Base-by-base conservation (phyloP, 2,113 vertebrate species). In the Rhabdomys dilectus region DNA sequence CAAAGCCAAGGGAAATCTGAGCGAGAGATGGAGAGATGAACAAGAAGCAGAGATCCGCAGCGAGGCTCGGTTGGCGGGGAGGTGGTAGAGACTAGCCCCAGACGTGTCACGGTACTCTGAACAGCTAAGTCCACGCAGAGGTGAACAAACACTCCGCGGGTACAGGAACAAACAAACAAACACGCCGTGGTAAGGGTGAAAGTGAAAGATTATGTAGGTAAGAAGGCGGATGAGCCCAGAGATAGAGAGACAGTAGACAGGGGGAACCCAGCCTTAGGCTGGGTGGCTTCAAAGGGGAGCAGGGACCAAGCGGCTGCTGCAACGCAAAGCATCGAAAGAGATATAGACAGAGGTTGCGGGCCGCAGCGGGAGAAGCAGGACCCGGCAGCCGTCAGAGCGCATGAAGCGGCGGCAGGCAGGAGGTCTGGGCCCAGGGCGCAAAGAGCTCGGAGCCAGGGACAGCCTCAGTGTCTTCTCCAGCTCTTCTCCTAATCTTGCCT, bases 351-450 rank as follows among this genome's bases (percentile, higher is more conserved):
- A 0, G 73, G 6, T 0, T 0, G 21, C 31, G 58, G 17, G 17
- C 22, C 0, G 0, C 1, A 19, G 15, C 0, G 16, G 15, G 58
- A 16, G 0, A 15, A 11, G 34, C 66, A 0, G 0, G 11, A 29
- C 34, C 56, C 19, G 13, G 81, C 42, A 3, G 24, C 8, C 0
- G 3, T 39, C 77, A 31, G n/a, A 64, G 77, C 10, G 0, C 66
- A 0, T n/a, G 22, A 11, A 39, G 21, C 75, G 22, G 22, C 0
- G 26, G 45, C 56, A 5, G 56, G 56, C 0, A 31, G 17, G 80
- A 29, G 1, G 68, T 36, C 1, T 0, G 3, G 53, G 36, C 62
- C 17, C 17, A 3, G 62, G 6, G 1, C 16, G 12, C 22, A 26
- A 51, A 0, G 48, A 48, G 4, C 21, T 0, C 9, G 0, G 5